Conservation (phyloP, 2,888 invertebrate genomes). For the Noctua janthe region DNA sequence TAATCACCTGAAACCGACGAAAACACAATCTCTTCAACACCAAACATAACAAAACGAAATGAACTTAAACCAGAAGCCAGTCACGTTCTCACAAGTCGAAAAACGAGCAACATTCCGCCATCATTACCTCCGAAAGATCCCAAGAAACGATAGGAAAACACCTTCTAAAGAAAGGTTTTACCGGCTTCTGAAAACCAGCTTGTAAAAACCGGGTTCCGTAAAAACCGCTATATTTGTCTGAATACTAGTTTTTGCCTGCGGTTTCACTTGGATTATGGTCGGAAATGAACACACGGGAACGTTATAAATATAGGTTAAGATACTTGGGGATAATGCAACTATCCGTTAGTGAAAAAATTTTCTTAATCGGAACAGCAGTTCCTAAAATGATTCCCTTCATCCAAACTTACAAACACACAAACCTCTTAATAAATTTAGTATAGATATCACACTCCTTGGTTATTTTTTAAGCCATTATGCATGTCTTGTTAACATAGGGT, state of each 20-base stretch:
- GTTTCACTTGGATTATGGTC: neutral
- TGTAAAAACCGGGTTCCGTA: slow-evolving; percentile 27
- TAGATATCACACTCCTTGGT: slow-evolving; percentile 40
- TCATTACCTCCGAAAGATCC: slow-evolving; percentile 67
- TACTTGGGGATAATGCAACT: neutral
- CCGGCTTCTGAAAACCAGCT: slow-evolving; percentile 27
- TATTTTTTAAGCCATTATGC: slow-evolving; percentile 66
- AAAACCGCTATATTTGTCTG: slow-evolving; percentile 41
- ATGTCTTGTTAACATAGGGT: slow-evolving; percentile 69
- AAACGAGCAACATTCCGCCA: slow-evolving; percentile 62
- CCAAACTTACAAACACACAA: neutral
- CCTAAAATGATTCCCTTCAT: neutral
- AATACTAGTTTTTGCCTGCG: neutral
- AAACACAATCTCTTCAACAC: slow-evolving; percentile 38
- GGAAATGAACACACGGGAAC: too few relatives aligned
- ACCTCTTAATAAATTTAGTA: neutral
- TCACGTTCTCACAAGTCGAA: slow-evolving; percentile 60
- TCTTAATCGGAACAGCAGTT: neutral
- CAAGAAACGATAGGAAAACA: slow-evolving; percentile 64
- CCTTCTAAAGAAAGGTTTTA: slow-evolving; percentile 52
- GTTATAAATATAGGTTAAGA: neutral
- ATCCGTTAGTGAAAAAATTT: neutral
- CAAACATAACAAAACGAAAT: slow-evolving; percentile 43
- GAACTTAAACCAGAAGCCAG: slow-evolving; percentile 46
- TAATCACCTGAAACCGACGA: slow-evolving; percentile 37